Base-by-base conservation (phyloP, 2,888 invertebrate genomes). In the Eilema caniola region DNA sequence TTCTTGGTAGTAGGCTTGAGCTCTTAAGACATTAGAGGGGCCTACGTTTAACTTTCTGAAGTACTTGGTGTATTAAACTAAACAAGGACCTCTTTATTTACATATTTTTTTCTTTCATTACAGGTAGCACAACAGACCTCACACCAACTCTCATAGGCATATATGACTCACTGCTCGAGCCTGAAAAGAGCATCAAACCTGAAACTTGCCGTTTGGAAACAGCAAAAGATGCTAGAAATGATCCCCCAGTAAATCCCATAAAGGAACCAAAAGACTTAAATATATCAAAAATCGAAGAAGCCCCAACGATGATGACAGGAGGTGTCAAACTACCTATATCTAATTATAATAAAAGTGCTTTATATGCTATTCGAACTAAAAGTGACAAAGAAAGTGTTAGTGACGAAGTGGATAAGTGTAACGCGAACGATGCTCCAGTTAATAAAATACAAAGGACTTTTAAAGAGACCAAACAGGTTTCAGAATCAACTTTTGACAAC, bases 91-190 rank as follows among this genome's bases (percentile, higher is more conserved):
- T 62, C 23, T 20, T 62, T 25, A 24, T 68, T 65, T 70, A 72
- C 59, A 74, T 60, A 16, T 41, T 76, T 87, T 76, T 87, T 85
- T 83, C 74, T 89, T 86, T 93, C 88, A 83, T 96, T 96, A 62
- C 97, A 98, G 98, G 98, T 91, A 97, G 98, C 88, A 97, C 98
- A 83, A 97, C 97, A 85, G 98, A 98, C 90, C 96, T 98, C 91
- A 97, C 98, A 89, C 98, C 98, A 73, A 97, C 98, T 81, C 96
- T 98, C 77, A 96, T 98, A 93, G 98, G 97, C 78, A 97, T 98
- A 93, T 98, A 98, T 92, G 98, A 98, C 95, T 97, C 97, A 78
- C 95, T 98, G 80, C 96, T 96, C 84, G 96, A 95, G 83, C 95
- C 94, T 73, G 88, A 84, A 2, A 94, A 93, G 81, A 92, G 89